Percentiles rank a stretch among this genome's conserved stretches.
phyloP scores from a whole-genome alignment of 2,113 vertebrate genomes.

The Hippocampus zosterae region DNA sequence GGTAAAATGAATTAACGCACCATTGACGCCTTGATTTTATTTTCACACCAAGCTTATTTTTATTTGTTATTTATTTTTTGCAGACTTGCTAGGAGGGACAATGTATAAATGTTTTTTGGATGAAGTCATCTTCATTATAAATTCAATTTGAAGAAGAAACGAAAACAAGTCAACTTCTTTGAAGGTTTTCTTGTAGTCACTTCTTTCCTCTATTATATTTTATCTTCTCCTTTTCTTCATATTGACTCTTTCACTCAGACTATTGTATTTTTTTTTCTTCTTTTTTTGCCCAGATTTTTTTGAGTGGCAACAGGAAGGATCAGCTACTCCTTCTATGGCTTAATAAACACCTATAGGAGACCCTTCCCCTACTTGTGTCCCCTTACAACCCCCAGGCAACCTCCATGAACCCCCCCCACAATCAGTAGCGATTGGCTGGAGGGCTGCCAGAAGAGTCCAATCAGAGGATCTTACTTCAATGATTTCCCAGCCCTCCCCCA shows the following conservation, averaged over 20 bases:
- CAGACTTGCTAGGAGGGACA: neutral
- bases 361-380: constrained; percentile 17
- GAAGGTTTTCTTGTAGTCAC: neutral
- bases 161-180: neutral
- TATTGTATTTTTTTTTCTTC: neutral
- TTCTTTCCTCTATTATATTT: neutral
- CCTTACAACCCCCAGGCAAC: constrained; percentile 25
- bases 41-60: neutral
- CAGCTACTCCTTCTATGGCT: neutral
- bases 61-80: neutral
- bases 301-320: neutral
- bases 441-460: constrained; percentile 26
- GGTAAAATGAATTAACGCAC: neutral
- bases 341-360: constrained; percentile 3
- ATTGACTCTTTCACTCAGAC: neutral
- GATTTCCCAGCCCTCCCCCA: constrained; percentile 16
- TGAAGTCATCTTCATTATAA: neutral
- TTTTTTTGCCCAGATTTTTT: neutral
- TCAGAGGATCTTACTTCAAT: constrained; percentile 4
- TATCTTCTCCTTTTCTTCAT: neutral
- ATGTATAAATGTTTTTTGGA: neutral
- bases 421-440: constrained; percentile 38
- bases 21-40: neutral
- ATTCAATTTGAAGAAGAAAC: neutral
- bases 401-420: constrained; percentile 45